Conservation (phyloP, 2,888 invertebrate species). For the Chirona hameri region DNA sequence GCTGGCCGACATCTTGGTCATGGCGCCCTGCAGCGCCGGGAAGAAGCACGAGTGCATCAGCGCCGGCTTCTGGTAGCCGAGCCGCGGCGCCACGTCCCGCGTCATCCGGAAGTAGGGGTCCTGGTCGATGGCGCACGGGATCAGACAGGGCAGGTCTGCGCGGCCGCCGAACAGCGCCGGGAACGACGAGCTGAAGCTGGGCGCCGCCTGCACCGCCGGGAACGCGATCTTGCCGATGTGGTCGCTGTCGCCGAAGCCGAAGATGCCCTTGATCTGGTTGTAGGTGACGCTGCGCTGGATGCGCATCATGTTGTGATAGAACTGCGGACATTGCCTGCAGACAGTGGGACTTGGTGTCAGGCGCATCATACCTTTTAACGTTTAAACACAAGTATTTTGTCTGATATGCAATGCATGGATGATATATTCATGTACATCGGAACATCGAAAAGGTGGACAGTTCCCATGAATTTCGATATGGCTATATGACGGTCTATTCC, state of each 20-base stretch:
- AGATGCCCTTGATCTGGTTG: slow-evolving; percentile 97
- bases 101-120: slow-evolving; percentile 99
- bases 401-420: too few relatives aligned
- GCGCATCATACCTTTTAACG: too few relatives aligned
- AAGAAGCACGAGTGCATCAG: slow-evolving; percentile 83
- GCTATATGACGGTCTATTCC: too few relatives aligned
- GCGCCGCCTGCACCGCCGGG: slow-evolving; percentile 94
- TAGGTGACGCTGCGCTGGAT: slow-evolving; percentile 94
- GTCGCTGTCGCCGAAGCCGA: slow-evolving; percentile 95
- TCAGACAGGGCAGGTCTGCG: slow-evolving; percentile 73
- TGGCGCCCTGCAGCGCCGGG: slow-evolving; percentile 92
- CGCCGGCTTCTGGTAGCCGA: slow-evolving; percentile 84
- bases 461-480: too few relatives aligned
- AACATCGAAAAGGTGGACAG: too few relatives aligned
- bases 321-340: slow-evolving; percentile 69
- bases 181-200: slow-evolving; percentile 82
- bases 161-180: slow-evolving; percentile 82
- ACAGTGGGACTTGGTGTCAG: too few relatives aligned
- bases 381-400: too few relatives aligned
- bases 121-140: slow-evolving; percentile 98
- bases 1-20: slow-evolving; percentile 98
- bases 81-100: slow-evolving; percentile 90
- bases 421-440: too few relatives aligned
- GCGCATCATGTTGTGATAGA: slow-evolving; percentile 82
- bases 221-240: slow-evolving; percentile 95